These are phyloP conservation scores for Microplitis deprimator DNA, from an alignment of 2,888 invertebrate genomes.

Conservation along the genomic window DNA sequence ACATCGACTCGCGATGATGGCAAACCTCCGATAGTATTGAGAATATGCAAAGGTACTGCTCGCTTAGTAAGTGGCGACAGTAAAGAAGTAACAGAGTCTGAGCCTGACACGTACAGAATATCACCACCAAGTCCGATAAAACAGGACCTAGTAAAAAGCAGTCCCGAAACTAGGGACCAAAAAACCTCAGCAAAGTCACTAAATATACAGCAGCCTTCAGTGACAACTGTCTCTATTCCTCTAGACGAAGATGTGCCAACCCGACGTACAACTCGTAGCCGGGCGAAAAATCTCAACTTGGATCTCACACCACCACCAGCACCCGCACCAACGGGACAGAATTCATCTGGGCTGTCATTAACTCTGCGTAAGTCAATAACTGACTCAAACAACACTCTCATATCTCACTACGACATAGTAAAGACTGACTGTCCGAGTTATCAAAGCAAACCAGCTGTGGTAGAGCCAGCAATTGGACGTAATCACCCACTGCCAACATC, in stretches of 20 bases:
- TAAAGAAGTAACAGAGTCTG: conserved; percentile 56
- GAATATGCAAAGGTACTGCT: conserved; percentile 86
- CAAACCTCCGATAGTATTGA: conserved; percentile 87
- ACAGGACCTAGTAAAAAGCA: conserved; percentile 45
- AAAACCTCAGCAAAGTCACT: conserved; percentile 53
- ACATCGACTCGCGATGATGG: conserved; percentile 60
- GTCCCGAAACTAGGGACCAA: conserved; percentile 49
- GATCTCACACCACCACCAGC: conserved; percentile 54
- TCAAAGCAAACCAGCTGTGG: conserved; percentile 58
- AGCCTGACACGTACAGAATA: conserved; percentile 64
- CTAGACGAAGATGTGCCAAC: conserved; percentile 60
- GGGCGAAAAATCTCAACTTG: conserved; percentile 64
- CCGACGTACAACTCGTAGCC: conserved; percentile 67
- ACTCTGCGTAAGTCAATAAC: conserved; percentile 67
- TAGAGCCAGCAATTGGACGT: conserved; percentile 62
- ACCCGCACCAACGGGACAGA: conserved; percentile 50
- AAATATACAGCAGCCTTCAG: conserved; percentile 52
- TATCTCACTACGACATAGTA: conserved; percentile 69
- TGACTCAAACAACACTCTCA: conserved; percentile 66
- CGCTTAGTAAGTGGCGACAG: conserved; percentile 72
- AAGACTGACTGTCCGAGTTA: conserved; percentile 68
- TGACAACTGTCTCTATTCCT: conserved; percentile 64
- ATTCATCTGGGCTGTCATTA: conserved; percentile 63
- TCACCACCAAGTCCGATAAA: conserved; percentile 62
- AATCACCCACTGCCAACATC: conserved; percentile 67